Conservation (phyloP, 2,113 vertebrate genomes). For the Rhizomys pruinosus region DNA sequence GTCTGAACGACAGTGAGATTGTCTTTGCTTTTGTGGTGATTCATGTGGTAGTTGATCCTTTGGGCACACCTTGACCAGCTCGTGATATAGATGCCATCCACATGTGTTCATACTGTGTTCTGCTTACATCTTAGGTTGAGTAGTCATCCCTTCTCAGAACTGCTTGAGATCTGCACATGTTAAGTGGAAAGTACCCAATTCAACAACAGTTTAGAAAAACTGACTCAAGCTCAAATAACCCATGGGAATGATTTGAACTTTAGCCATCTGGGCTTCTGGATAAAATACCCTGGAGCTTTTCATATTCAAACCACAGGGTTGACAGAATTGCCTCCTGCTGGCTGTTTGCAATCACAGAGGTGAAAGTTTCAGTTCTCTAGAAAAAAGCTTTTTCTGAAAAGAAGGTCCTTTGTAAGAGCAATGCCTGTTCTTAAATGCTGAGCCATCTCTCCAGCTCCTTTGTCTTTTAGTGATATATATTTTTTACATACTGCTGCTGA, state of each 20-base stretch:
- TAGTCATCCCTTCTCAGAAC: neutral
- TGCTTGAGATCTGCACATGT: neutral
- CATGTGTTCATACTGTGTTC: neutral
- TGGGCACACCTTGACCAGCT: neutral
- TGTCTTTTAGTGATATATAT: too few relatives aligned
- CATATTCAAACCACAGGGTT: too few relatives aligned
- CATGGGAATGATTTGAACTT: neutral
- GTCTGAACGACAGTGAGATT: neutral
- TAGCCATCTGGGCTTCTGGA: neutral
- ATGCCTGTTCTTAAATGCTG: too few relatives aligned
- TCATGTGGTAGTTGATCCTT: neutral
- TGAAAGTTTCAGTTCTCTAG: too few relatives aligned
- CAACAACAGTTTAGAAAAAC: neutral
- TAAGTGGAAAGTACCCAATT: neutral
- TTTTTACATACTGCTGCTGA: too few relatives aligned
- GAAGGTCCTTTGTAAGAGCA: too few relatives aligned
- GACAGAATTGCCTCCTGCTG: too few relatives aligned
- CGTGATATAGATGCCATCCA: neutral
- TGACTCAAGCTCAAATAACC: neutral
- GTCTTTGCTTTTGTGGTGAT: conserved; percentile 42
- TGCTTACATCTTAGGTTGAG: neutral
- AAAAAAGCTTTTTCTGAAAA: too few relatives aligned
- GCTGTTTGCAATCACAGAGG: too few relatives aligned
- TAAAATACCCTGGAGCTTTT: too few relatives aligned
- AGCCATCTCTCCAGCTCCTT: too few relatives aligned